Evolutionary conservation across 2,888 invertebrate genomes (phyloP), one percentile per base, ranked within the genome.

Genomic region (Dryobotodes eremita): DNA sequence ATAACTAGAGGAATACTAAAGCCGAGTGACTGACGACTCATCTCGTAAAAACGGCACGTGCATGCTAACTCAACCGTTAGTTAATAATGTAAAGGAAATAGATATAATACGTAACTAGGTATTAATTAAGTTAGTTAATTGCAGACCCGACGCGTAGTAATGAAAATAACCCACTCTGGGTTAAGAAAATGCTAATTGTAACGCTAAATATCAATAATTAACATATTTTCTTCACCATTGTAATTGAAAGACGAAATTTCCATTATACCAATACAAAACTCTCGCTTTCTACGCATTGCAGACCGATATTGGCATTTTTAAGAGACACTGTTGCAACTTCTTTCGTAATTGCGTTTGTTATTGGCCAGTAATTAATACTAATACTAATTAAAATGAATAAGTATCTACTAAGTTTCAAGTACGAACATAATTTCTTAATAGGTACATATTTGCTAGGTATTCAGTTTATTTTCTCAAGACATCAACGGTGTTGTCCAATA

Each of bases 51-150:
- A 10, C 42, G 76, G 26, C 79, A 79, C 79, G 66, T 82, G 79
- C 61, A 79, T 31, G 55, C n/a, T 42, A 57, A 53, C 36, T 15
- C 10, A 20, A 53, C 57, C 26, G 57, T 66, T 75, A 66, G 50
- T 15, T 75, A 48, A 42, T 75, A 66, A 65, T 48, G 17, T 66
- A 36, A 23, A 75, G 79, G 53, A 81, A 79, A 82, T 23, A 26
- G 73, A 20, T 31, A 50, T 79, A 26, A 10, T 31, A 26, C 10
- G 10, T 59, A 31, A 64, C 62, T 80, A 73, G n/a, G 48, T 73
- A 53, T 53, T 65, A 26, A 57, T 31, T 61, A 53, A n/a, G 10
- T 48, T 71, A 36, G 46, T 11, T 73, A 79, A 62, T 71, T 23
- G 7, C 31, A 31, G 20, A 46, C 31, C 10, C n/a, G 11, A 42